A percentile compares a stretch with the other conserved stretches of the same genome.
Evolutionary conservation across 1,140 invertebrate species (phyloP).

Genomic region (Hesperophylax magnus): DNA sequence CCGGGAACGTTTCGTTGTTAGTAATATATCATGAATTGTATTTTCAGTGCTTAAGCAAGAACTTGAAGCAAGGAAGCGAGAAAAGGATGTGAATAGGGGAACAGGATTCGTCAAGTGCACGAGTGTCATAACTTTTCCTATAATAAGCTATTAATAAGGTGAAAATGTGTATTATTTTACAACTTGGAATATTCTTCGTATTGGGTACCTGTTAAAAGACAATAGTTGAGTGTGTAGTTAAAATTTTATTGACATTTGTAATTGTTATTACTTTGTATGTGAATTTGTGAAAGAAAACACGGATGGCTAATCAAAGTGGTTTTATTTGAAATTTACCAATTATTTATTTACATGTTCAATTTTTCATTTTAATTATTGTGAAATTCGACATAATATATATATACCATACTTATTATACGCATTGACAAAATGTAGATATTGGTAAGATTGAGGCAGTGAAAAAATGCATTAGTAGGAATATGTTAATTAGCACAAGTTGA

Average conservation of each 20-base stretch:
- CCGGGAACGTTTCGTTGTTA: too few species aligned
- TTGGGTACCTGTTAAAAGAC: not conserved
- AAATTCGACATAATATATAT: too few species aligned
- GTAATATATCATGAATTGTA: not conserved
- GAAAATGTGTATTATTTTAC: too few species aligned
- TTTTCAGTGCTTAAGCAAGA: slow-evolving; percentile 14
- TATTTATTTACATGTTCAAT: slow-evolving; percentile 1
- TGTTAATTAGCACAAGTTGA: not conserved
- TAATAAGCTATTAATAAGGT: too few species aligned
- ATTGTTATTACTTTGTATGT: slow-evolving; percentile 8
- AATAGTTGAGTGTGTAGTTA: not conserved
- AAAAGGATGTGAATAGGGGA: too few species aligned
- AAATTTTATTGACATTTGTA: not conserved
- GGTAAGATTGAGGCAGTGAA: not conserved
- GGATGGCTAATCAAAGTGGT: slow-evolving; percentile 24
- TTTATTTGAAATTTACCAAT: slow-evolving; percentile 30
- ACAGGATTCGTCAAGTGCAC: too few species aligned
- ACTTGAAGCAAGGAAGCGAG: too few species aligned
- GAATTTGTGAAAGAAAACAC: slow-evolving; percentile 15
- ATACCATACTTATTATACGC: too few species aligned
- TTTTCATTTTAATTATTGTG: not conserved
- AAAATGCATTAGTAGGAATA: not conserved
- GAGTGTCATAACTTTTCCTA: too few species aligned
- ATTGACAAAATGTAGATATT: too few species aligned
- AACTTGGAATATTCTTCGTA: too few species aligned